Base-by-base conservation (phyloP, 1,140 invertebrate species). In the Rhynchophorus ferrugineus region DNA sequence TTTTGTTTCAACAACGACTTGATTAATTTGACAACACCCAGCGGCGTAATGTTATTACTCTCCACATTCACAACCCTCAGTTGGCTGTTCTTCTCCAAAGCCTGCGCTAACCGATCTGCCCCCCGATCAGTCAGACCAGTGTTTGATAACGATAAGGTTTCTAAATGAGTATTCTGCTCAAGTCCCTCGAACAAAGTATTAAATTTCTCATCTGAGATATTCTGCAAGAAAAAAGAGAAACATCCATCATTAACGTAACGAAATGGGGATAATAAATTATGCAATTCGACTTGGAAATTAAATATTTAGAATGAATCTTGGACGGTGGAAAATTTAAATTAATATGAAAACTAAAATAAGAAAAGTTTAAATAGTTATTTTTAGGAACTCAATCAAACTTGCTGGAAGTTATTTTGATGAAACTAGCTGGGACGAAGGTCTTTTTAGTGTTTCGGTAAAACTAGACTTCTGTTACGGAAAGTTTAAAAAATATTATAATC, bases 131-230 rank as follows among this genome's bases (percentile, higher is more conserved):
- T 89, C 49, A 98, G 80, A 24, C 90, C 89, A 7, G 91, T 91
- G 73, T 98, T 98, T 54, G 92, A 89, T 71, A 99, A 80, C 65
- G 85, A 89, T 50, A 99, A 74, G 38, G 85, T 86, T 75, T 95
- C 90, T 62, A 98, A 75, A 66, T 93, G 83, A 49, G 92, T 93
- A 73, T 98, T 98, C 43, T 78, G 81, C 65, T 87, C 85, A 58
- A 98, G 70, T 44, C 84, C 89, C 65, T 89, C 85, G 74, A 95
- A 93, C 44, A 99, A 72, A 67, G 85, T 82, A 54, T 87, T 81
- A 67, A 98, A 90, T 69, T 93, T 91, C 71, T 98, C 94, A 66
- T 95, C 88, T 42, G 94, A 95, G 72, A 99, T 91, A 74, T 94
- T 94, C 92, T 97, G 73, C 0, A 82, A 66, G 39, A 14, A 21